A percentile compares a stretch with the other conserved stretches of the same genome.
These are phyloP conservation scores for Chrysodeixis includens DNA, from an alignment of 2,888 invertebrate genomes.

Conservation along the genomic window DNA sequence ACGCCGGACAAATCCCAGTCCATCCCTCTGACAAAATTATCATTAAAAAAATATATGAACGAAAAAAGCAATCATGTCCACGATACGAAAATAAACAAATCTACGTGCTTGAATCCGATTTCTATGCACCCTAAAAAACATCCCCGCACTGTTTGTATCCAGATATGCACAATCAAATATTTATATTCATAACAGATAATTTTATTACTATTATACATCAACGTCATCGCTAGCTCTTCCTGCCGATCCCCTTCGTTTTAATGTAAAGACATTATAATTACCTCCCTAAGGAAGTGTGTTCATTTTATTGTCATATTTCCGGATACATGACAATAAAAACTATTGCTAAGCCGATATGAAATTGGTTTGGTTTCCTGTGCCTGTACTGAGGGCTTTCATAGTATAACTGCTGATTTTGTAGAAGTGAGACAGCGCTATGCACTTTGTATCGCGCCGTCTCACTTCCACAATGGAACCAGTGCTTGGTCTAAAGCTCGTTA, in stretches of 20 bases:
- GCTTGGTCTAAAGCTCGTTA: no score
- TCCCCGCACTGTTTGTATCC: neutral
- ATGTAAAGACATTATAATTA: constrained; percentile 3
- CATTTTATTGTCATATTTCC: constrained; percentile 29
- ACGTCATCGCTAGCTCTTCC: neutral
- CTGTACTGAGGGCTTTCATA: no score
- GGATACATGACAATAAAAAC: constrained; percentile 66
- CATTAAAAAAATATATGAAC: neutral
- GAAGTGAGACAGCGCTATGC: no score
- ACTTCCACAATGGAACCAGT: no score
- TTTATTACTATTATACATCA: neutral
- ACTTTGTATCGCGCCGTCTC: no score
- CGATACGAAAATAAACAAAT: constrained; percentile 1
- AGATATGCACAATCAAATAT: neutral
- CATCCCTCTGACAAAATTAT: no score
- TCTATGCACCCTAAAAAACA: neutral
- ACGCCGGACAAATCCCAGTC: no score
- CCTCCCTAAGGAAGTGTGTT: constrained; percentile 52
- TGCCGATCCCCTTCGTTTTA: neutral
- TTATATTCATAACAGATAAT: neutral
- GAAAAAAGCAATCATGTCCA: neutral
- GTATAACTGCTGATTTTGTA: no score
- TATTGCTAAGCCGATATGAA: constrained; percentile 62
- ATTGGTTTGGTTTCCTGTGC: constrained; percentile 71
- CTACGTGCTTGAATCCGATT: neutral